Conservation (phyloP, 2,113 vertebrate species). For the Sarotherodon lohbergeri region DNA sequence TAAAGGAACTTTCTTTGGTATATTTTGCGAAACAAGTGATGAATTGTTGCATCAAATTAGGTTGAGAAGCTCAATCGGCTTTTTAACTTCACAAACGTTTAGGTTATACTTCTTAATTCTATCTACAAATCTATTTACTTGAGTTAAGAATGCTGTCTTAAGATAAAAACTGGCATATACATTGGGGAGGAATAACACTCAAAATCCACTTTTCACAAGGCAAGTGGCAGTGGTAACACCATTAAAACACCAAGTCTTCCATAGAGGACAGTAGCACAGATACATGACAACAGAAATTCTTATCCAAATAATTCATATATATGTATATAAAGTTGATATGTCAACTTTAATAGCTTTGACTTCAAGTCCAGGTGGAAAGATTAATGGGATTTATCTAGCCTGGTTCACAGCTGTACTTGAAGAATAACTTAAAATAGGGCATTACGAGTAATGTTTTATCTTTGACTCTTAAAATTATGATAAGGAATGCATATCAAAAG, state of each 20-base stretch:
- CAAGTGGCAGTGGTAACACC: background rate
- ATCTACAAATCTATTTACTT: background rate
- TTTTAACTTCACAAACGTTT: background rate
- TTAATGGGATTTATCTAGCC: background rate
- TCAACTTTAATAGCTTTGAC: background rate
- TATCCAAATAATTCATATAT: too few relatives aligned
- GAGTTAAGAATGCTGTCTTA: background rate
- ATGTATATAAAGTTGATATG: too few relatives aligned
- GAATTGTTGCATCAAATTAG: background rate
- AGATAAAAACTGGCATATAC: background rate
- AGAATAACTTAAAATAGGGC: background rate
- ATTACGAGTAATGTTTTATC: background rate
- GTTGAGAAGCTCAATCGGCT: background rate
- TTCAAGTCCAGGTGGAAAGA: background rate
- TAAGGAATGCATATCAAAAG: background rate
- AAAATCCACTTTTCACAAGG: background rate
- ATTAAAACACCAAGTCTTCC: background rate
- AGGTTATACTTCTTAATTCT: background rate
- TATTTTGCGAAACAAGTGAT: background rate
- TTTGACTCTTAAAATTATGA: background rate
- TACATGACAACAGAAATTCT: background rate
- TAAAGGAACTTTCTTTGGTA: background rate
- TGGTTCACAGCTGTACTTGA: background rate
- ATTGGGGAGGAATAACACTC: background rate
- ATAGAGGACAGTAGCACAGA: background rate